Base-by-base conservation (phyloP, 2,797 vertebrate genomes). In the Melanotaenia nigrans region DNA sequence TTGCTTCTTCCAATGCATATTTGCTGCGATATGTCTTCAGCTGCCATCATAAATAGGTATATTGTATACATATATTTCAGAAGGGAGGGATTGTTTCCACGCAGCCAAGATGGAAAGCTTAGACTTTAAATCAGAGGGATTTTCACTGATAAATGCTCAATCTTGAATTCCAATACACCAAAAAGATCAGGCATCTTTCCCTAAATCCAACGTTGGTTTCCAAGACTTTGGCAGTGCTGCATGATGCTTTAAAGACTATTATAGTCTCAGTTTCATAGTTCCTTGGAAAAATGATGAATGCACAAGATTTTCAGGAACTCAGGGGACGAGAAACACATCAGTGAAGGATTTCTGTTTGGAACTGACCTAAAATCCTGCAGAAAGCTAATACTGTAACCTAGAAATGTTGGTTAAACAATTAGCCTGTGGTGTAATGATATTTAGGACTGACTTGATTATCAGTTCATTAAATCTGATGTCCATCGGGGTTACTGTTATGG, bases 251-350 rank as follows among this genome's bases (percentile, higher is more conserved):
- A 82, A 75, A 85, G 73, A 62, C 61, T 42, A 83, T 73, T 78
- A 83, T 72, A 67, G 85, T 68, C 77, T 86, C 79, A 58, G 53
- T 88, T 88, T 79, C 74, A 83, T 61, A 57, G 82, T 62, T 59
- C 32, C 77, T 85, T 85, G 88, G 84, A 58, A 53, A 75, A 45
- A 56, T 89, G 88, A 93, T 87, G 30, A 76, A 91, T 90, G 86
- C 30, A 51, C 7, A 68, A 81, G 86, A 88, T 89, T 89, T 90
- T 51, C 66, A 79, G 58, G 61, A 85, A 75, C 74, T 71, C 59
- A 24, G 47, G 60, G 63, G 36, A 74, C 10, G 51, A 78, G 78
- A 77, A 73, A 65, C 1, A 40, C 74, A 73, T 77, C 68, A 75
- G 61, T n/a, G 22, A 81, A 69, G 51, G 75, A 80, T 74, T 65